These are phyloP conservation scores for Blera fallax DNA, from an alignment of 2,888 invertebrate genomes.

Conservation along the genomic window DNA sequence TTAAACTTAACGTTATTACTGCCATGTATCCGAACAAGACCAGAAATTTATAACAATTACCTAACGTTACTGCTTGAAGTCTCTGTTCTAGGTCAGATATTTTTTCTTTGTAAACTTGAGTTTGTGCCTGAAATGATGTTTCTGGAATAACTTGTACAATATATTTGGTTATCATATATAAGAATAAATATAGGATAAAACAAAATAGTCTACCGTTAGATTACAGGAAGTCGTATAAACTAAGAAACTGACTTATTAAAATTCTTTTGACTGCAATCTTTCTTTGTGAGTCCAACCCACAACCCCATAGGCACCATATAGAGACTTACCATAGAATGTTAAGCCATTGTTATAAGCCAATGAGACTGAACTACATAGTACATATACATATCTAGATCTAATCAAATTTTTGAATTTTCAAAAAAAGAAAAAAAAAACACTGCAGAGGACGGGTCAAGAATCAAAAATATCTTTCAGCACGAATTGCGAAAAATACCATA, in stretches of 20 bases:
- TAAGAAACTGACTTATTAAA: not conserved
- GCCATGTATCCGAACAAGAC: slow-evolving; percentile 18
- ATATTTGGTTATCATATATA: slow-evolving; percentile 52
- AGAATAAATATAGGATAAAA: slow-evolving; percentile 15
- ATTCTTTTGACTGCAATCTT: too few species aligned
- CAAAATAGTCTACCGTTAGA: not conserved
- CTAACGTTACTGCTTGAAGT: slow-evolving; percentile 75
- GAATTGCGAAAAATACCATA: too few species aligned
- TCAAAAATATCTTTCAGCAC: too few species aligned
- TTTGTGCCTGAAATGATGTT: slow-evolving; percentile 77
- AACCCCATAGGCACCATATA: not conserved
- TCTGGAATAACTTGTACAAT: slow-evolving; percentile 63
- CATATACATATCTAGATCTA: too few species aligned
- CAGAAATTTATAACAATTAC: slow-evolving; percentile 67
- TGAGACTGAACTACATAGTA: too few species aligned
- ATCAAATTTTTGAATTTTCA: too few species aligned
- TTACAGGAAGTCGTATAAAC: not conserved
- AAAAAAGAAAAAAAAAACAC: too few species aligned
- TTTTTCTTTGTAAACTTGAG: slow-evolving; percentile 80
- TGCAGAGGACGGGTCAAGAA: too few species aligned
- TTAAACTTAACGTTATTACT: too few species aligned
- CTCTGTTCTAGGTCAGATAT: slow-evolving; percentile 79
- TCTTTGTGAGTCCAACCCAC: too few species aligned
- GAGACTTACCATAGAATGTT: too few species aligned
- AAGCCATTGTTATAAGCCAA: too few species aligned